Conservation (phyloP, 2,113 vertebrate species). For the Mirza zaza region DNA sequence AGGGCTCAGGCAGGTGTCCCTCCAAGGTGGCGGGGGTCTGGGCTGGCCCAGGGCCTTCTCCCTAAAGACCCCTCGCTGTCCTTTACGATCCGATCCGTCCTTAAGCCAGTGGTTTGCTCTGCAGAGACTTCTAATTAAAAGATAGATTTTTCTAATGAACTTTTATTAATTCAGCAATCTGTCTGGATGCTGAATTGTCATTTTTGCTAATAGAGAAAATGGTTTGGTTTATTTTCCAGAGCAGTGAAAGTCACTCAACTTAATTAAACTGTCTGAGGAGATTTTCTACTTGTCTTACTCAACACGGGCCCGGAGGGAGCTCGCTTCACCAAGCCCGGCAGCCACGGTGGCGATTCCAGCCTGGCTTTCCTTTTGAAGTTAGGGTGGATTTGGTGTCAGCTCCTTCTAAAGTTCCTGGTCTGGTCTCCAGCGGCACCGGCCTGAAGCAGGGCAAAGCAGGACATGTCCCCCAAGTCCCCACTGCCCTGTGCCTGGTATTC, state of each 20-base stretch:
- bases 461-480: too few species aligned
- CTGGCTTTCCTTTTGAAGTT: background rate
- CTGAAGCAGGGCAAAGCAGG: background rate
- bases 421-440: background rate
- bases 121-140: constrained; percentile 70
- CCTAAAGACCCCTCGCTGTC: background rate
- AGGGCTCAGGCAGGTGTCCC: background rate
- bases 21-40: accelerated
- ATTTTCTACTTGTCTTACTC: constrained; percentile 70
- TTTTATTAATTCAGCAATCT: constrained; percentile 78
- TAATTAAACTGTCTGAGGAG: constrained; percentile 74
- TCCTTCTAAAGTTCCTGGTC: background rate
- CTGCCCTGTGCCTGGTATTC: background rate
- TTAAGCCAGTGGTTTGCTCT: constrained; percentile 21
- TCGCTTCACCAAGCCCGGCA: background rate
- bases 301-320: background rate
- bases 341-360: background rate
- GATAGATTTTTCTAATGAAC: constrained; percentile 71
- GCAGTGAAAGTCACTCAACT: constrained; percentile 66
- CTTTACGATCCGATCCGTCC: background rate
- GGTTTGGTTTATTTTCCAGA: constrained; percentile 73
- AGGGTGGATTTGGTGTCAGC: background rate
- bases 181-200: constrained; percentile 72
- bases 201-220: constrained; percentile 77
- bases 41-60: background rate